These are phyloP conservation scores for Vulpes vulpes DNA, from an alignment of 2,113 vertebrate genomes.

Conservation along the genomic window DNA sequence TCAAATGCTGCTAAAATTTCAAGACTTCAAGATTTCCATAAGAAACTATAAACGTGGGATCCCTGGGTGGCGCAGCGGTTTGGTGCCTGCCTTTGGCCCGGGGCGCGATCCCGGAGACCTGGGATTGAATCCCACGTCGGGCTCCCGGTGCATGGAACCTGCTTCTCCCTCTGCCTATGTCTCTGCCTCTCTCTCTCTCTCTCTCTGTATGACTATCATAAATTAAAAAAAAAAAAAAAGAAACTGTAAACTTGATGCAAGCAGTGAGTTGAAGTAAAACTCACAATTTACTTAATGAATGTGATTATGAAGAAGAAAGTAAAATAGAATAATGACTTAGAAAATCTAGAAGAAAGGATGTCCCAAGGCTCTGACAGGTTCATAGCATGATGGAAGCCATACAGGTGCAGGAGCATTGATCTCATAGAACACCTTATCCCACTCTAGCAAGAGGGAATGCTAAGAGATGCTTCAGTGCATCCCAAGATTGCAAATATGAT, in stretches of 20 bases:
- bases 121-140: not conserved
- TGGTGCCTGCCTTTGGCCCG: not conserved
- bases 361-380: not conserved
- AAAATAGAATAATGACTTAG: not conserved
- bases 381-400: not conserved
- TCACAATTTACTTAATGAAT: not conserved
- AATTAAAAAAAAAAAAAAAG: not conserved
- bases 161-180: not conserved
- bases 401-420: not conserved
- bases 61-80: not conserved
- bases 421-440: not conserved
- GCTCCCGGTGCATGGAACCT: not conserved
- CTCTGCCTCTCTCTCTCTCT: too few relatives aligned
- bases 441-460: not conserved
- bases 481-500: not conserved
- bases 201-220: too few relatives aligned
- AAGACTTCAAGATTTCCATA: not conserved
- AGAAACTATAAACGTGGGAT: not conserved
- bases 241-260: conserved; percentile 22
- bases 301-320: not conserved
- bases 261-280: not conserved
- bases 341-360: not conserved
- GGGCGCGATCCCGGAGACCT: not conserved
- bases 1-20: not conserved
- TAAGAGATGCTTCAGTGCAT: not conserved